Evolutionary conservation across 1,140 invertebrate genomes (phyloP).

Genomic region (Aporrectodea caliginosa): DNA sequence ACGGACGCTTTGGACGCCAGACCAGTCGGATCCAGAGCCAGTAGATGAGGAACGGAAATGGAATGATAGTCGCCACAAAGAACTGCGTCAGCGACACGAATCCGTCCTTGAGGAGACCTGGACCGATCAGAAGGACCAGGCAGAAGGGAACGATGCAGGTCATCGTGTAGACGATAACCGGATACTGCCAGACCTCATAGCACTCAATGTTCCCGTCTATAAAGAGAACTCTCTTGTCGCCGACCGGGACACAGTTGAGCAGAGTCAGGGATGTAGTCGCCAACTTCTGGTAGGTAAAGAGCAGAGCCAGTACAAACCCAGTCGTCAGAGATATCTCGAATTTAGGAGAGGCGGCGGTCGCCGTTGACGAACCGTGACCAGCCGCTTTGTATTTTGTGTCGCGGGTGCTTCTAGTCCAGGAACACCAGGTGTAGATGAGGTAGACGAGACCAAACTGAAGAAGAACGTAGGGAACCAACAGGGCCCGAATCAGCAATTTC

Average conservation of each 20-base stretch:
- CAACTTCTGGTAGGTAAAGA: constrained; percentile 30
- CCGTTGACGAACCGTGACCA: neutral
- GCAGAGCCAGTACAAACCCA: constrained; percentile 26
- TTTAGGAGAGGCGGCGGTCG: neutral
- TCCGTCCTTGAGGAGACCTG: constrained; percentile 26
- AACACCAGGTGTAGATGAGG: constrained; percentile 25
- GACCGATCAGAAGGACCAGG: constrained; percentile 28
- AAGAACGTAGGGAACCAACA: constrained; percentile 26
- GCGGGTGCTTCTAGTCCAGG: neutral
- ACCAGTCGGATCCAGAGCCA: constrained; percentile 21
- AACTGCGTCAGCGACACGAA: constrained; percentile 28
- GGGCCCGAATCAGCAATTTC: constrained; percentile 12
- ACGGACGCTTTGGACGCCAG: constrained; percentile 8
- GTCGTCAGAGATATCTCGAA: constrained; percentile 18
- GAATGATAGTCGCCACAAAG: constrained; percentile 20
- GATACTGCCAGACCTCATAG: constrained; percentile 29
- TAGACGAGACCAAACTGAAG: constrained; percentile 29
- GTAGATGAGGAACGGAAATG: constrained; percentile 28
- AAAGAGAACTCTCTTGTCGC: constrained; percentile 19
- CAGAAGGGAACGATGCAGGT: constrained; percentile 29
- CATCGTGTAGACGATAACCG: constrained; percentile 19
- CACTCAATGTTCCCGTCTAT: constrained; percentile 25
- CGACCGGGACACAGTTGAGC: constrained; percentile 29
- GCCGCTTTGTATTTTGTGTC: neutral
- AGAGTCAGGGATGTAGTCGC: constrained; percentile 27